Percentiles rank a stretch among this genome's conserved stretches.
Conservation (phyloP, 2,113 vertebrate genomes). For the Capreolus pygargus region DNA sequence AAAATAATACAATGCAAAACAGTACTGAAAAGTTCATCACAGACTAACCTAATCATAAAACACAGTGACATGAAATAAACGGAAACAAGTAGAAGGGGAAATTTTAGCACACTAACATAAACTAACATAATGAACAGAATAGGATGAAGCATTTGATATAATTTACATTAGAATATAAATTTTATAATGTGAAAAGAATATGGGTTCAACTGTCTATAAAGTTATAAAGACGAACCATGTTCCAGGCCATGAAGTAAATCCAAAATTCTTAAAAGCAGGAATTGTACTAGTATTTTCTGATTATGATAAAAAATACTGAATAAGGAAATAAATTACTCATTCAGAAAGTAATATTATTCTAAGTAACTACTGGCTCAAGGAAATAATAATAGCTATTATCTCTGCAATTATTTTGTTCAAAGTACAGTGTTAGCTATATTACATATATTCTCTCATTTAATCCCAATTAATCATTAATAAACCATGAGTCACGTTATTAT, state of each 20-base stretch:
- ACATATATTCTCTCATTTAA: slow-evolving; percentile 24
- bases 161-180: slow-evolving; percentile 22
- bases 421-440: slow-evolving; percentile 9
- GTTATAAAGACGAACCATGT: slow-evolving; percentile 19
- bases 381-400: slow-evolving; percentile 7
- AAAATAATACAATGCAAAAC: slow-evolving; percentile 44
- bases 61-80: slow-evolving; percentile 40
- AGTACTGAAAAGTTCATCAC: slow-evolving; percentile 16
- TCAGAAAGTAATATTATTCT: slow-evolving; percentile 38
- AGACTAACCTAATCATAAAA: slow-evolving; percentile 49
- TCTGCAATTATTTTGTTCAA: slow-evolving; percentile 35
- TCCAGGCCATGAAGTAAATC: slow-evolving; percentile 15
- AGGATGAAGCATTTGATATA: slow-evolving; percentile 16
- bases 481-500: not conserved
- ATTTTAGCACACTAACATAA: slow-evolving; percentile 39
- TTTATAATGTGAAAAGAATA: slow-evolving; percentile 42
- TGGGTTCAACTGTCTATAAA: not conserved
- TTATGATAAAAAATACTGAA: slow-evolving; percentile 12
- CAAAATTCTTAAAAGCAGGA: slow-evolving; percentile 30
- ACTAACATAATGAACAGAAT: slow-evolving; percentile 36
- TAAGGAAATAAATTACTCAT: not conserved
- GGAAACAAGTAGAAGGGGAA: slow-evolving; percentile 33
- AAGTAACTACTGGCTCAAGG: slow-evolving; percentile 17
- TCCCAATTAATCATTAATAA: slow-evolving; percentile 39
- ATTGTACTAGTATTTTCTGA: not conserved